Percentiles rank a stretch among this genome's conserved stretches.
These are phyloP conservation scores for Urosaurus nigricauda DNA, from an alignment of 2,797 vertebrate genomes.

Conservation along the genomic window DNA sequence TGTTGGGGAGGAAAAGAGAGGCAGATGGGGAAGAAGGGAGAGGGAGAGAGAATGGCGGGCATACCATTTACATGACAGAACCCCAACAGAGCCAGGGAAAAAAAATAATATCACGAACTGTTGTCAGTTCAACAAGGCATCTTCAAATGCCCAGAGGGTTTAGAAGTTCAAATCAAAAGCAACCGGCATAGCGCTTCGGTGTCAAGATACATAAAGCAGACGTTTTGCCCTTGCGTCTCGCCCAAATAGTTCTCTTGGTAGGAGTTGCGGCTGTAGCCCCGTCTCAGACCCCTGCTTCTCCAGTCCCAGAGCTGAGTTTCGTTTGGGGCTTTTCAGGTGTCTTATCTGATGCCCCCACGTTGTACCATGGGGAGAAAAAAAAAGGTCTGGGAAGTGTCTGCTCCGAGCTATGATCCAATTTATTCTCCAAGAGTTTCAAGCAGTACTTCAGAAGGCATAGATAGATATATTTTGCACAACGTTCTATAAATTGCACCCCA, in stretches of 20 bases:
- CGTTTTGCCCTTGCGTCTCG: conserved; percentile 35
- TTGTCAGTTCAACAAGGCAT: conserved; percentile 10
- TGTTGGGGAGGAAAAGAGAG: background rate
- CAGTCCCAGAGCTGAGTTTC: background rate
- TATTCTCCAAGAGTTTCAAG: conserved; percentile 71
- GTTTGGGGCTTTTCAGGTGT: conserved; percentile 53
- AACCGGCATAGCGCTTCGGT: conserved; percentile 29
- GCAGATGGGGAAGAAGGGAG: background rate
- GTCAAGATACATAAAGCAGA: conserved; percentile 66
- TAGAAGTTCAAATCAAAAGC: background rate
- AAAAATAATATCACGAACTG: conserved; percentile 8
- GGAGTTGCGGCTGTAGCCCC: conserved; percentile 76
- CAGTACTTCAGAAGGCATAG: conserved; percentile 69
- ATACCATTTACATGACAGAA: conserved; percentile 33
- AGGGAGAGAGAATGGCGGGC: conserved; percentile 46
- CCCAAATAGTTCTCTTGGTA: conserved; percentile 79
- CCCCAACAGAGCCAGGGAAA: conserved; percentile 46
- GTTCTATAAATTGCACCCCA: conserved; percentile 61
- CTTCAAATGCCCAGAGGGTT: background rate
- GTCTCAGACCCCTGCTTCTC: background rate
- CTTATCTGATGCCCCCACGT: conserved; percentile 60
- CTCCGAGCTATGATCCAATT: conserved; percentile 72
- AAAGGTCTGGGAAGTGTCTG: conserved; percentile 69
- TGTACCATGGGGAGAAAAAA: conserved; percentile 44
- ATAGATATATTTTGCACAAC: conserved; percentile 48